These are phyloP conservation scores for Bhutanitis thaidina DNA, from an alignment of 2,888 invertebrate genomes.

Conservation along the genomic window DNA sequence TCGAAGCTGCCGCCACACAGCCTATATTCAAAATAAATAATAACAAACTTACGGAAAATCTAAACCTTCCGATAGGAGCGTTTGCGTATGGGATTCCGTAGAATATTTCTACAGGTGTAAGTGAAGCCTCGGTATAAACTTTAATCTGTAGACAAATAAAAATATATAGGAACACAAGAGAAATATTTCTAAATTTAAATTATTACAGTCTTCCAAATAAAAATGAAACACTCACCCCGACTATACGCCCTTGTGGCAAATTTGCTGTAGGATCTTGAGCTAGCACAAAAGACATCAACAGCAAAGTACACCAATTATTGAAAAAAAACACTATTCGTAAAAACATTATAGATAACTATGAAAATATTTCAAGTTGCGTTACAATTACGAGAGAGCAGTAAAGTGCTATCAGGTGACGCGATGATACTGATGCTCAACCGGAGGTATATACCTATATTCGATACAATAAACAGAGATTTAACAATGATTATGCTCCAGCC, in stretches of 20 bases:
- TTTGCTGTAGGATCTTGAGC: conserved; percentile 75
- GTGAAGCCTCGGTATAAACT: conserved; percentile 82
- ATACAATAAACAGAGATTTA: conserved; percentile 58
- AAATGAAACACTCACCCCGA: conserved; percentile 70
- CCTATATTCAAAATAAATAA: too few species aligned
- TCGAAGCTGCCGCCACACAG: too few species aligned
- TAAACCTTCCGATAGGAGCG: conserved; percentile 84
- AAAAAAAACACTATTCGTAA: conserved; percentile 14
- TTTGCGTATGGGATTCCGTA: conserved; percentile 90
- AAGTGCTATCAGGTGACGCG: not conserved
- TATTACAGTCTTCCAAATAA: conserved; percentile 5
- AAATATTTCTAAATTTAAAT: not conserved
- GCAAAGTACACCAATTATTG: conserved; percentile 26
- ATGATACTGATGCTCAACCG: conserved; percentile 28
- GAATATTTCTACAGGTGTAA: conserved; percentile 83
- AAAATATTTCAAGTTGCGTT: not conserved
- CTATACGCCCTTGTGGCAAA: conserved; percentile 78
- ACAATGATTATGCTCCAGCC: conserved; percentile 65
- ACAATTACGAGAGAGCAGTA: not conserved
- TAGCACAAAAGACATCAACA: conserved; percentile 25
- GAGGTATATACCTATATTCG: conserved; percentile 36
- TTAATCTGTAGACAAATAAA: conserved; percentile 75
- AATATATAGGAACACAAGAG: not conserved
- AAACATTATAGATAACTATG: too few species aligned
- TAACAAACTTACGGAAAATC: conserved; percentile 87